Conservation (phyloP, 2,888 invertebrate genomes). For the Lissonota sp. region DNA sequence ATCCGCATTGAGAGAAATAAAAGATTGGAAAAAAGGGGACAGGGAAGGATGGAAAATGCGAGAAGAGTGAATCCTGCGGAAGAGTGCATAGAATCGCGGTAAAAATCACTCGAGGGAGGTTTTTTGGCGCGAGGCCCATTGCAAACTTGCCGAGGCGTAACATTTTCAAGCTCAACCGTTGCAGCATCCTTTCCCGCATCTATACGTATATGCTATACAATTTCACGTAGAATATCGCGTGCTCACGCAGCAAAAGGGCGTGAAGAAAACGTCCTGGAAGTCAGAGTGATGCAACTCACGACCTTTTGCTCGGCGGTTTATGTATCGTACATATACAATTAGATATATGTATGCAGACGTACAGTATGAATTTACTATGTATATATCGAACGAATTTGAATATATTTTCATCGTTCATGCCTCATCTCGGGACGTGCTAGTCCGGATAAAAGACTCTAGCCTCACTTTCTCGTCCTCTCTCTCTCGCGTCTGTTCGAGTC, state of each 20-base stretch:
- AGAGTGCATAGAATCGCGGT: slow-evolving; percentile 65
- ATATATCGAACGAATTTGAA: slow-evolving; percentile 61
- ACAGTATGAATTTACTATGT: no score
- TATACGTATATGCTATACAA: slow-evolving; percentile 23
- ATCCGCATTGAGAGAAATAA: slow-evolving; percentile 6
- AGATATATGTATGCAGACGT: slow-evolving; percentile 25
- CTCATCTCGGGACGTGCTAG: slow-evolving; percentile 37
- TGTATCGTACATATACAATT: not conserved
- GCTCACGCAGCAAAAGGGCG: not conserved
- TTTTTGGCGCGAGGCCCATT: slow-evolving; percentile 67
- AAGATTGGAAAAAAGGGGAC: not conserved
- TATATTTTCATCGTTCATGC: slow-evolving; percentile 58
- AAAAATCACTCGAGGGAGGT: slow-evolving; percentile 69
- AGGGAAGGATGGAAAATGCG: slow-evolving; percentile 20
- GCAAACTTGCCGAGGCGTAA: slow-evolving; percentile 63
- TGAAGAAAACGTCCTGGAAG: no score
- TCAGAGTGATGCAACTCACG: no score
- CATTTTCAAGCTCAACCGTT: slow-evolving; percentile 50
- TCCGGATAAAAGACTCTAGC: slow-evolving; percentile 45
- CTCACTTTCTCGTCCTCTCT: slow-evolving; percentile 28
- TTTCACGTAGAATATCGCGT: slow-evolving; percentile 1
- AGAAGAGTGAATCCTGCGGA: slow-evolving; percentile 57
- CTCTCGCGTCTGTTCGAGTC: slow-evolving; percentile 24
- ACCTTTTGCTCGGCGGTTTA: no score
- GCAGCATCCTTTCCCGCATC: not conserved